Base-by-base conservation (phyloP, 1,140 invertebrate genomes). In the Brachionus angularis region DNA sequence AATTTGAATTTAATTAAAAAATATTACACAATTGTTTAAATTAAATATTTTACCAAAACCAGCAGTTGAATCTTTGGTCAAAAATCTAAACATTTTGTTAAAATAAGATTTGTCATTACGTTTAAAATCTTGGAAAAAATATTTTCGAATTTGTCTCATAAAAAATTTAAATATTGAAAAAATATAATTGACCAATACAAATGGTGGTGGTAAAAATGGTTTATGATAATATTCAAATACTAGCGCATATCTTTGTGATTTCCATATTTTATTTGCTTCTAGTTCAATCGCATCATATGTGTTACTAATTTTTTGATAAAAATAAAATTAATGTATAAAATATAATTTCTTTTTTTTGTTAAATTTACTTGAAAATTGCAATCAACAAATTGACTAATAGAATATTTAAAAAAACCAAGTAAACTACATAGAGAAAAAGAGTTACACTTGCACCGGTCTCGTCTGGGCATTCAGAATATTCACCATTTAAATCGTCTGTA, bases 291-390 rank as follows among this genome's bases (percentile, higher is more conserved):
- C 23, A 16, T 49, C 21, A 50, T 67, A 67, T 1, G 44, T 31
- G 10, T 67, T 67, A 5, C 62, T 67, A 25, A 29, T 2, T 10
- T 10, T 42, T 10, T 16, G 39, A 42, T 10, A 42, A 16, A 47
- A 23, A 46, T 33, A 14, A 34, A 67, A 46, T 46, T 46, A 34
- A 16, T 42, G 16, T n/a, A 7, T 52, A 7, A 29, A 50, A 29
- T 18, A 21, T n/a, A 25, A 39, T 31, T 46, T 67, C 8, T 25
- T 16, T 12, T 18, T 16, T n/a, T 14, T 18, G 7, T 4, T 0
- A 67, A 21, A 18, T n/a, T 67, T 67, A 67, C 62, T 67, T 46
- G 39, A 67, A 67, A 50, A 67, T 67, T 23, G 62, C 62, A 47
- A 67, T 67, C 12, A 67, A 46, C 33, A 67, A 42, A 34, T 67